These are phyloP conservation scores for Astreopora myriophthalma DNA, from an alignment of 64 coral and sea anemone genomes.

Conservation along the genomic window DNA sequence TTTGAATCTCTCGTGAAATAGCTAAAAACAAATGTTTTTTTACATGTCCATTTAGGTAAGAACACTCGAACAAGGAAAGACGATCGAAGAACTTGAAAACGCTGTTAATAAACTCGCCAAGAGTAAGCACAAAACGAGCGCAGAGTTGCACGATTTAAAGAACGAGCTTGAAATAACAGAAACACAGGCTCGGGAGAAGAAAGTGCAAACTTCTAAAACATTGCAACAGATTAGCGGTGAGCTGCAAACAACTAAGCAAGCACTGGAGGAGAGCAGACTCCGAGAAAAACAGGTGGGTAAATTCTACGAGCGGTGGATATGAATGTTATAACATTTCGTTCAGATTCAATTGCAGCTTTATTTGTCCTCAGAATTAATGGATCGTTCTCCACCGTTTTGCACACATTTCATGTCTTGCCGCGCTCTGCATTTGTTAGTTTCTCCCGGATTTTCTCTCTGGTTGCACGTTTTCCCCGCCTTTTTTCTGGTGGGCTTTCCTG, in stretches of 20 bases:
- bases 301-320: neutral
- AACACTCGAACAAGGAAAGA: constrained; percentile 87
- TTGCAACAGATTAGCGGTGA: constrained; percentile 77
- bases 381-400: neutral
- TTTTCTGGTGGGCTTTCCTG: no score
- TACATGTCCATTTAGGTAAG: constrained; percentile 48
- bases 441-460: no score
- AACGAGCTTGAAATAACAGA: constrained; percentile 78
- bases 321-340: neutral
- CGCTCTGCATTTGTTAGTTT: no score
- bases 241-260: constrained; percentile 81
- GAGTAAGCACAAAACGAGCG: constrained; percentile 92
- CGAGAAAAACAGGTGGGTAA: constrained; percentile 92
- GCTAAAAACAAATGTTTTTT: neutral
- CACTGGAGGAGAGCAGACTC: constrained; percentile 78
- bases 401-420: neutral
- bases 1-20: no score
- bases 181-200: constrained; percentile 75
- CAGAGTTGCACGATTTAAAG: constrained; percentile 83
- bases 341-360: neutral
- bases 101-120: constrained; percentile 89
- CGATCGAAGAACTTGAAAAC: constrained; percentile 89
- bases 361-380: neutral
- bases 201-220: constrained; percentile 55
- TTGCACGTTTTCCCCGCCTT: no score